Base-by-base conservation (phyloP, 1,140 invertebrate genomes). In the Solenopsis fugax region DNA sequence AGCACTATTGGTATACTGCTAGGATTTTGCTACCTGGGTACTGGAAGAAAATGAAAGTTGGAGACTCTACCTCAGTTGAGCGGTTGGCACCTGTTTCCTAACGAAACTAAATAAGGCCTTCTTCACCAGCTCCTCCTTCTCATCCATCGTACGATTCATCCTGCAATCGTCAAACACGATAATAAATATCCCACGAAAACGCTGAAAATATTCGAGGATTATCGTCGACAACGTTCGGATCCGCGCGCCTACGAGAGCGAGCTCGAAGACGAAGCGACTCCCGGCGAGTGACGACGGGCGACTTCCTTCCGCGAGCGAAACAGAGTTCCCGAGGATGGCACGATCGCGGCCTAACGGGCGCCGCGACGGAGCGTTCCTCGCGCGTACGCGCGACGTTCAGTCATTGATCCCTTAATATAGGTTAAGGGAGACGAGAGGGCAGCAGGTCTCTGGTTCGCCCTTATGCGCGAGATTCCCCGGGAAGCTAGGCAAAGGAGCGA, bases 71-170 rank as follows among this genome's bases (percentile, higher is more conserved):
- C 96, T 97, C 72, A 98, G 93, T 94, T 98, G 96, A 69, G 97
- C 97, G 82, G 96, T 96, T n/a, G 97, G 97, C 81, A 97, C 97
- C 94, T 97, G 96, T 86, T 96, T 96, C 88, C 96, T 97, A 34
- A 98, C 97, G 94, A 98, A 98, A 92, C 96, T 96, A 94, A 97
- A 97, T 69, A 98, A 95, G 87, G 97, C 97, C 93, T 97, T 97
- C 93, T 97, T 98, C n/a, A 98, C 97, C 88, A 97, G 95, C 72
- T 96, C 96, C 94, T 98, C 97, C 92, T 97, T 97, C 88, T 97
- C 97, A 80, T 97, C 96, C 94, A 97, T 96, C 65, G 92, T 95
- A 87, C 92, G 92, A 84, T 90, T 92, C 94, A 95, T 95, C 88
- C 94, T 95, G 58, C 9, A 92, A 90, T 29, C n/a, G 34, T 45